Evolutionary conservation across 2,888 invertebrate species (phyloP).

Genomic region (Andricus quercusramuli): DNA sequence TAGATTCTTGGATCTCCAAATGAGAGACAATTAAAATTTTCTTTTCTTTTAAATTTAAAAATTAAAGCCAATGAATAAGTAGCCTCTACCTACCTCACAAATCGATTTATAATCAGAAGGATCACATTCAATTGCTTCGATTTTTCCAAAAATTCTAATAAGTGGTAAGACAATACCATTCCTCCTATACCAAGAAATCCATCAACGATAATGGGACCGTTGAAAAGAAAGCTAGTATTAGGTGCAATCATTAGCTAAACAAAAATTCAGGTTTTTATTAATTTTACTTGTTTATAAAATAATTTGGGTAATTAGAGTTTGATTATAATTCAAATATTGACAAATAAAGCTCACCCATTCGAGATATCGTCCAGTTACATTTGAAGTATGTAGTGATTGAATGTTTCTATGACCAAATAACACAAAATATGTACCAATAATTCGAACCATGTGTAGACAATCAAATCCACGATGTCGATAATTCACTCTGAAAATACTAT

Average conservation of each 20-base stretch:
- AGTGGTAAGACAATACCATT: slow-evolving; percentile 61
- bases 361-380: slow-evolving; percentile 56
- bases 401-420: slow-evolving; percentile 64
- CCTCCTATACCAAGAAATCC: slow-evolving; percentile 66
- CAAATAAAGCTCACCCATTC: slow-evolving; percentile 58
- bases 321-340: too few species aligned
- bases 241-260: slow-evolving; percentile 29
- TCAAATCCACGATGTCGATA: slow-evolving; percentile 65
- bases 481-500: slow-evolving; percentile 57
- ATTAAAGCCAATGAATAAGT: not conserved
- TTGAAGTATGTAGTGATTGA: slow-evolving; percentile 59
- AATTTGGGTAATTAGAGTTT: too few species aligned
- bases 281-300: not conserved
- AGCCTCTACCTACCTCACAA: slow-evolving; percentile 58
- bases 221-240: slow-evolving; percentile 55
- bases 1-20: too few species aligned
- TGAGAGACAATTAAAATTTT: too few species aligned
- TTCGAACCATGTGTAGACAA: slow-evolving; percentile 64
- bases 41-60: too few species aligned
- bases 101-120: slow-evolving; percentile 58
- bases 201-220: slow-evolving; percentile 63
- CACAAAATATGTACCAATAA: slow-evolving; percentile 57
- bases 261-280: not conserved
- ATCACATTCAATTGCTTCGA: slow-evolving; percentile 60
- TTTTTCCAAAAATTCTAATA: slow-evolving; percentile 63